Evolutionary conservation across 1,140 invertebrate species (phyloP), one percentile per base, ranked within the genome.

Genomic region (Ptiloglossa arizonensis): DNA sequence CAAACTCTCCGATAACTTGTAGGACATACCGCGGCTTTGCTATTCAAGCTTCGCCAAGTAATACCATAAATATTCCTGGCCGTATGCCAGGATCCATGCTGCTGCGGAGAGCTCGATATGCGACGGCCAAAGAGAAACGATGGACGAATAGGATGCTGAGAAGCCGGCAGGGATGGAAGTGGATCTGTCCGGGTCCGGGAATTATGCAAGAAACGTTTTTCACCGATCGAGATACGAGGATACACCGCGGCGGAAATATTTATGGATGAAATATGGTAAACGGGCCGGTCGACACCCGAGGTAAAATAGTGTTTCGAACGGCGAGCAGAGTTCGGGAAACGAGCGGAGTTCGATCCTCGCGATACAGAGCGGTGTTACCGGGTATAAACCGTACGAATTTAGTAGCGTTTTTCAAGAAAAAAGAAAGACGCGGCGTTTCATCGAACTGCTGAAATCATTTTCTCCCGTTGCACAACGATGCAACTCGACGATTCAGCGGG

Each of bases 1-100:
- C 90, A 87, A 86, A 88, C 87, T 87, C 80, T 84, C 85, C 87
- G 88, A 89, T 89, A 89, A 88, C 88, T 90, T 87, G 87, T 87
- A 89, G 86, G 88, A 90, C 89, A 89, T 87, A 86, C 83, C 83
- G 83, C 82, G 82, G 83, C 86, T 86, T 85, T 83, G 86, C 86
- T 87, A 89, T 88, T 88, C 88, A 86, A 87, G 79, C 86, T 80
- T 79, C 67, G 79, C 83, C 72, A 86, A 88, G 86, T 88, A 88
- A 87, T 89, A 86, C 83, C 85, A 88, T 88, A 88, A 88, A 88
- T 88, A 77, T 77, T 88, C 80, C 84, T 80, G 71, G 67, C 81
- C 76, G 84, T 86, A 86, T 76, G 82, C 79, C 82, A 82, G 73
- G 73, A 76, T 76, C 73, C 73, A 76, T 76, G 73, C 64, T 69